A percentile compares a stretch with the other conserved stretches of the same genome.
phyloP scores from a whole-genome alignment of 1,140 invertebrate genomes.

The Drusus annulatus region DNA sequence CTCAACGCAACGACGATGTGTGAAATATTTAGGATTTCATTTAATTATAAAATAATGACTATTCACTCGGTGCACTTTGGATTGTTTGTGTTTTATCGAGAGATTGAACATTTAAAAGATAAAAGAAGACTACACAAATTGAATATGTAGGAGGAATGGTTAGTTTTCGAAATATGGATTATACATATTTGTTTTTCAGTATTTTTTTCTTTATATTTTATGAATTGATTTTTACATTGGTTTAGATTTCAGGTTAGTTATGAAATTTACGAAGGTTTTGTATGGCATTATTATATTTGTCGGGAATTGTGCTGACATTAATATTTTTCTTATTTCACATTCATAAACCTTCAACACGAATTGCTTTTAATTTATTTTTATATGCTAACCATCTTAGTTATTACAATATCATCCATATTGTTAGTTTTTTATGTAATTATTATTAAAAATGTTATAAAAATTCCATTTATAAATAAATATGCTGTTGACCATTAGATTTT shows the following conservation, averaged over 20 bases:
- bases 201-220: not conserved
- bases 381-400: conserved; percentile 35
- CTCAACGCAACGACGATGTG: too few relatives aligned
- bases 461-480: conserved; percentile 39
- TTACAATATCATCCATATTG: conserved; percentile 27
- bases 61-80: too few relatives aligned
- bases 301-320: not conserved
- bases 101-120: too few relatives aligned
- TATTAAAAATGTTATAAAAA: conserved; percentile 40
- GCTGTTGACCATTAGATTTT: conserved; percentile 35
- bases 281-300: not conserved
- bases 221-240: not conserved
- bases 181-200: not conserved
- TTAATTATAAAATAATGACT: too few relatives aligned
- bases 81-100: too few relatives aligned
- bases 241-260: not conserved
- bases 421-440: conserved; percentile 28
- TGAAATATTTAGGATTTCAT: too few relatives aligned
- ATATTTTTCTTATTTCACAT: conserved; percentile 26
- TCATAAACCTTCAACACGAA: conserved; percentile 9
- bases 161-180: not conserved
- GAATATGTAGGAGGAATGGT: not conserved
- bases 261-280: not conserved
- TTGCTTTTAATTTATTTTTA: conserved; percentile 42
- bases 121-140: too few relatives aligned